Evolutionary conservation across 2,797 vertebrate species (phyloP).

Genomic region (Cetoscarus ocellatus): DNA sequence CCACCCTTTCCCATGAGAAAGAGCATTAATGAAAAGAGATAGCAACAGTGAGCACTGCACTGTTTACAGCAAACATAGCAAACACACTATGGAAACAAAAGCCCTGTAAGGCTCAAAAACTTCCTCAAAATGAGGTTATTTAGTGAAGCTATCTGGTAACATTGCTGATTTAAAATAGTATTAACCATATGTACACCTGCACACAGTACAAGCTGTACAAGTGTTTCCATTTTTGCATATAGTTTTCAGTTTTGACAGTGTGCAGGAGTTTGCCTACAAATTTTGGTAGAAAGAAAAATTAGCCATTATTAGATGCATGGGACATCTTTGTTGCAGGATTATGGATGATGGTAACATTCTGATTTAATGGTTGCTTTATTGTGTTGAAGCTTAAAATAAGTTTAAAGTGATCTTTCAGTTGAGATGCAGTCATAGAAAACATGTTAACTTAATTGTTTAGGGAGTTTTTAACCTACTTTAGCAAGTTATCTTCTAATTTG

Average conservation of each 20-base stretch:
- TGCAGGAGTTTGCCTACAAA: no score
- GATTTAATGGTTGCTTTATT: no score
- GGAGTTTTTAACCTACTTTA: background rate
- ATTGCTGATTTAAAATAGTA: no score
- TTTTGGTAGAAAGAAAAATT: no score
- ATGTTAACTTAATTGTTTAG: background rate
- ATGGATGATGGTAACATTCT: no score
- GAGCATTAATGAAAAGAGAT: background rate
- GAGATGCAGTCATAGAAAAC: background rate
- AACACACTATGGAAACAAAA: background rate
- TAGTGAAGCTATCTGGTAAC: background rate
- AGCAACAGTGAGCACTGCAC: slow-evolving; percentile 14
- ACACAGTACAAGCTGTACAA: no score
- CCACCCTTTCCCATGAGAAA: slow-evolving; percentile 10
- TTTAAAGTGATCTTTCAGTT: no score
- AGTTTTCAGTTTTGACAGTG: no score
- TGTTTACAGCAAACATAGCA: slow-evolving; percentile 3
- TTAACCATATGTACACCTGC: background rate
- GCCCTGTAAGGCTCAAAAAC: background rate
- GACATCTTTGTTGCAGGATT: no score
- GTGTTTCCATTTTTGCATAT: no score
- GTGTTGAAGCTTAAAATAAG: no score
- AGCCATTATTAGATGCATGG: no score
- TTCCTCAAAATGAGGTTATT: background rate
- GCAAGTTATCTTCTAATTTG: background rate